These are phyloP conservation scores for Rugalucina vietnamica DNA, from an alignment of 2,888 invertebrate genomes.

Conservation along the genomic window DNA sequence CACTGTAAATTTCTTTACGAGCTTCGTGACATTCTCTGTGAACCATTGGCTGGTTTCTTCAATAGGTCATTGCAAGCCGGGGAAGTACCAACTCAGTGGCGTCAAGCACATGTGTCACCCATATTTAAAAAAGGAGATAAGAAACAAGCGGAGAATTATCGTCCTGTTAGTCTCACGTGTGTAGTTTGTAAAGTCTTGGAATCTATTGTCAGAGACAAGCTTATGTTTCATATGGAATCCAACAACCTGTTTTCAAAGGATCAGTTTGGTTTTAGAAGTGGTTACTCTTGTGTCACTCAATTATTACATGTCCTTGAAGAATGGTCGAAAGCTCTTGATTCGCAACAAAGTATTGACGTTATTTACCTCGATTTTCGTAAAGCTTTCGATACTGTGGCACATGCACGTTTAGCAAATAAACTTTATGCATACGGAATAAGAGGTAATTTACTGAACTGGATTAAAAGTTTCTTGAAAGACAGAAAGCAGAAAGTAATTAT, in stretches of 20 bases:
- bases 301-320: background rate
- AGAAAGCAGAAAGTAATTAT: background rate
- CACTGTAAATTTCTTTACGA: background rate
- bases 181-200: conserved; percentile 1
- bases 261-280: background rate
- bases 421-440: background rate
- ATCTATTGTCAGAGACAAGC: conserved; percentile 9
- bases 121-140: conserved; percentile 14
- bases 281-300: background rate
- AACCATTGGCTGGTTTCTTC: background rate
- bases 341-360: background rate
- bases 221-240: background rate
- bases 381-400: background rate
- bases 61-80: conserved; percentile 8
- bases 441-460: background rate
- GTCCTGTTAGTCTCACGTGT: conserved; percentile 5
- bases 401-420: background rate
- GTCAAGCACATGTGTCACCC: background rate
- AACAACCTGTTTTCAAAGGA: background rate
- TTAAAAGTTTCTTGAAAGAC: background rate
- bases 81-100: background rate
- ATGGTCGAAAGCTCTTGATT: background rate
- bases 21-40: background rate
- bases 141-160: conserved; percentile 18
- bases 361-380: background rate